Conservation (phyloP, 2,888 invertebrate genomes). For the Charanyca ferruginea region DNA sequence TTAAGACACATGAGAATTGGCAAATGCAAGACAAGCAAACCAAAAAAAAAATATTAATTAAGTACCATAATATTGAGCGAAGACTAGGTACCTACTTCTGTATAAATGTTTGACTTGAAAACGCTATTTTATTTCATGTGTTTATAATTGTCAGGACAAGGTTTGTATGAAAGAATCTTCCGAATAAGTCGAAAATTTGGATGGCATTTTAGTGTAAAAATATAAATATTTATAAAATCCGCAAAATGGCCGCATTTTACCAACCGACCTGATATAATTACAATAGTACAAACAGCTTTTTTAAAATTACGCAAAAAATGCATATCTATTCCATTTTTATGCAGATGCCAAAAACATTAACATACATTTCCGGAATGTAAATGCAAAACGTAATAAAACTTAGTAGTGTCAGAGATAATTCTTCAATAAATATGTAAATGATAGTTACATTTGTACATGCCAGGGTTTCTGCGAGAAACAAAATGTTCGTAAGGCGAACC, state of each 20-base stretch:
- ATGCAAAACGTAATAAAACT: conserved; percentile 31
- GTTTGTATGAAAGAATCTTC: no score
- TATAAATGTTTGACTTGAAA: no score
- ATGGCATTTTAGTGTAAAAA: no score
- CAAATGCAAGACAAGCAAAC: no score
- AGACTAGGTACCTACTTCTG: no score
- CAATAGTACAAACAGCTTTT: background rate
- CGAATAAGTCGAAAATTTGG: no score
- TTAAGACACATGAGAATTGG: no score
- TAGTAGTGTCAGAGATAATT: conserved; percentile 45
- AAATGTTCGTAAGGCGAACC: background rate
- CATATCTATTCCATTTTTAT: conserved; percentile 4
- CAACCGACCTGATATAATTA: conserved; percentile 4
- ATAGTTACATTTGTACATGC: conserved; percentile 4
- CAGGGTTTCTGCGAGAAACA: background rate
- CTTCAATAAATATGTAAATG: conserved; percentile 45
- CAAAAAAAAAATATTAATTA: no score
- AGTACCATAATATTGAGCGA: no score
- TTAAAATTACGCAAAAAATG: background rate
- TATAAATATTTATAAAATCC: conserved; percentile 6
- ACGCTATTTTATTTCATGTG: no score
- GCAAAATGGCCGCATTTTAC: conserved; percentile 1
- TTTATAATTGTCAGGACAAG: no score
- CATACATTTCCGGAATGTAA: conserved; percentile 40
- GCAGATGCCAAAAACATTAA: conserved; percentile 40